Percentiles rank a stretch among this genome's conserved stretches.
Evolutionary conservation across 2,113 vertebrate genomes (phyloP).

Genomic region (Vireo altiloquus): DNA sequence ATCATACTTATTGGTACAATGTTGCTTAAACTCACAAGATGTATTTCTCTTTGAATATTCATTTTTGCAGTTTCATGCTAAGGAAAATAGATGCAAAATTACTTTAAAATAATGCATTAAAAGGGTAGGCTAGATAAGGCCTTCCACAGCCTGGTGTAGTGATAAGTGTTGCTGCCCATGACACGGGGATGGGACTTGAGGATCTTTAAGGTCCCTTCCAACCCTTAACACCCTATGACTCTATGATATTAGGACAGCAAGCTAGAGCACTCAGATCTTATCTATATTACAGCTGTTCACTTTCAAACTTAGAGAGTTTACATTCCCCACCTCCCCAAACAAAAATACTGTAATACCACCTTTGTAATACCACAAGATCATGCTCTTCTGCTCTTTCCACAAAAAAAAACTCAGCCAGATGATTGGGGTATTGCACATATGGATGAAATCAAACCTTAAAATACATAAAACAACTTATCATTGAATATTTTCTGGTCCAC

Average conservation of each 20-base stretch:
- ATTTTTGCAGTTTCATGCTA: neutral
- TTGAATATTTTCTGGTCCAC: neutral
- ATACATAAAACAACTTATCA: neutral
- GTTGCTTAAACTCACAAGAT: neutral
- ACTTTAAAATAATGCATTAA: neutral
- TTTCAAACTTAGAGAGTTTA: neutral
- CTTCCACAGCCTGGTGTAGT: neutral
- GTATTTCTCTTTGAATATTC: neutral
- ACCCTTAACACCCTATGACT: neutral
- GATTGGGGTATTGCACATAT: neutral
- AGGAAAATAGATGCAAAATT: neutral
- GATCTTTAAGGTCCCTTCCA: neutral
- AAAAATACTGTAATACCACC: neutral
- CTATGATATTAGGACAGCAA: neutral
- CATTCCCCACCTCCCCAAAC: neutral
- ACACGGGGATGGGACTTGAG: rapidly evolving
- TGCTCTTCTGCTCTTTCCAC: neutral
- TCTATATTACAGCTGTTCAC: neutral
- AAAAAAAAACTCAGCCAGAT: neutral
- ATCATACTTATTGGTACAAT: neutral
- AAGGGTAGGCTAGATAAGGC: neutral
- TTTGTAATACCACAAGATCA: neutral
- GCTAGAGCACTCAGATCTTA: neutral
- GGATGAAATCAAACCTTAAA: neutral
- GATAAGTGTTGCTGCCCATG: neutral